phyloP scores from a whole-genome alignment of 2,888 invertebrate species.

The Dicyrtomina minuta region DNA sequence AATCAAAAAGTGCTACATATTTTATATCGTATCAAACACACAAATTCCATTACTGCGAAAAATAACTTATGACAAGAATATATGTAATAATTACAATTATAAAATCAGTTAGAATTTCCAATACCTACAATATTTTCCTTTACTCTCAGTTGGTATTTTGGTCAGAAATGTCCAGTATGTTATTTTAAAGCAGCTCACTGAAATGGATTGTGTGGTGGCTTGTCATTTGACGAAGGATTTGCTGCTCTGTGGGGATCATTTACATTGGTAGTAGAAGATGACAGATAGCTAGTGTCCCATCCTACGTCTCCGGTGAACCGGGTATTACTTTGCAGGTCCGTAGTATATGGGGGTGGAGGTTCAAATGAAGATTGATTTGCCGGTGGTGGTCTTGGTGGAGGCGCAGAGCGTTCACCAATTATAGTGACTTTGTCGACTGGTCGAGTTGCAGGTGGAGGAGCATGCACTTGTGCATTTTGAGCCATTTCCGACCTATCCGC shows the following conservation, averaged over 20 bases:
- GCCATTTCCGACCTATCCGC: slow-evolving; percentile 53
- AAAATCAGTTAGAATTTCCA: neutral
- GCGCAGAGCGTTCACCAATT: slow-evolving; percentile 19
- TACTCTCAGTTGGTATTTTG: neutral
- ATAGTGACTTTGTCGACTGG: slow-evolving; percentile 29
- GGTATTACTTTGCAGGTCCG: neutral
- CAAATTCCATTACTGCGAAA: neutral
- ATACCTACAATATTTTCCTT: neutral
- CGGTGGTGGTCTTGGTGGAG: slow-evolving; percentile 24
- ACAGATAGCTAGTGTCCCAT: slow-evolving; percentile 47
- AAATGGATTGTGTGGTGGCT: slow-evolving; percentile 34
- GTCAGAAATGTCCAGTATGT: neutral
- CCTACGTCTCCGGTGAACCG: slow-evolving; percentile 26
- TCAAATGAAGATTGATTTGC: slow-evolving; percentile 31
- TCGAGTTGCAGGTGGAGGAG: slow-evolving; percentile 10
- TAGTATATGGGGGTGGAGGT: slow-evolving; percentile 42
- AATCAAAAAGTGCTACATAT: no score
- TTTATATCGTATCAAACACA: neutral
- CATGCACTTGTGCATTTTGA: slow-evolving; percentile 45
- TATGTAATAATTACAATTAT: neutral
- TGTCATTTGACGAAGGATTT: slow-evolving; percentile 27
- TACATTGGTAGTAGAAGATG: slow-evolving; percentile 31
- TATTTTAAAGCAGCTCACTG: slow-evolving; percentile 19
- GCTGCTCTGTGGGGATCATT: slow-evolving; percentile 24
- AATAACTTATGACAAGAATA: neutral